Percentiles rank a stretch among this genome's conserved stretches.
Conservation (phyloP, 2,797 vertebrate species). For the Coluber constrictor region DNA sequence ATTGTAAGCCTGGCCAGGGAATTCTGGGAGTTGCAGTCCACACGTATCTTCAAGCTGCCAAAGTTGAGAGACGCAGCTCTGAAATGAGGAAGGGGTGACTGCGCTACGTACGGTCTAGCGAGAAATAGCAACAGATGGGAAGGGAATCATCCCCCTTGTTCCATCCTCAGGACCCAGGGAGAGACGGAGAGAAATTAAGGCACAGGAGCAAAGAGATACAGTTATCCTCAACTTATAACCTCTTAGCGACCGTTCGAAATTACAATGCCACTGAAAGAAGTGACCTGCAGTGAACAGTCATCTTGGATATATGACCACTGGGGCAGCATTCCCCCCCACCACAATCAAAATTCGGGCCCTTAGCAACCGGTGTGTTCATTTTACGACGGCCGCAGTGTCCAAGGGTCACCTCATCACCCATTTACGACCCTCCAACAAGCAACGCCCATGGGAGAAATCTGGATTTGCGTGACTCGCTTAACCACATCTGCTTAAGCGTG, state of each 20-base stretch:
- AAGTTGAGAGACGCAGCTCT: background rate
- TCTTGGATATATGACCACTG: accelerated
- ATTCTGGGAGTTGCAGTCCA: background rate
- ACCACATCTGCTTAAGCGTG: accelerated
- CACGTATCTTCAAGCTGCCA: background rate
- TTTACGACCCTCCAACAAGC: background rate
- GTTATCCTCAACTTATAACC: background rate
- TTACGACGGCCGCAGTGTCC: background rate
- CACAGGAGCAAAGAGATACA: background rate
- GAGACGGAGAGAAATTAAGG: too few relatives aligned
- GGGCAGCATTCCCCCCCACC: too few relatives aligned
- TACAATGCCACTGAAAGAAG: background rate
- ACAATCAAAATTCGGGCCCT: accelerated
- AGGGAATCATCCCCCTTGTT: accelerated
- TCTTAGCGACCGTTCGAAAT: background rate
- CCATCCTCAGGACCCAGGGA: background rate
- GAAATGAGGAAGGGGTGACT: background rate
- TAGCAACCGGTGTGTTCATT: background rate
- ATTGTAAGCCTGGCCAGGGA: background rate
- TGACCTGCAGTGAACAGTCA: background rate
- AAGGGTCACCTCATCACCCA: background rate
- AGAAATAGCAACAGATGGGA: too few relatives aligned
- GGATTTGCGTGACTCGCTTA: too few relatives aligned
- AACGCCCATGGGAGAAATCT: too few relatives aligned
- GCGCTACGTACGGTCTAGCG: background rate